Base-by-base conservation (phyloP, 2,888 invertebrate genomes). In the Antitype chi region DNA sequence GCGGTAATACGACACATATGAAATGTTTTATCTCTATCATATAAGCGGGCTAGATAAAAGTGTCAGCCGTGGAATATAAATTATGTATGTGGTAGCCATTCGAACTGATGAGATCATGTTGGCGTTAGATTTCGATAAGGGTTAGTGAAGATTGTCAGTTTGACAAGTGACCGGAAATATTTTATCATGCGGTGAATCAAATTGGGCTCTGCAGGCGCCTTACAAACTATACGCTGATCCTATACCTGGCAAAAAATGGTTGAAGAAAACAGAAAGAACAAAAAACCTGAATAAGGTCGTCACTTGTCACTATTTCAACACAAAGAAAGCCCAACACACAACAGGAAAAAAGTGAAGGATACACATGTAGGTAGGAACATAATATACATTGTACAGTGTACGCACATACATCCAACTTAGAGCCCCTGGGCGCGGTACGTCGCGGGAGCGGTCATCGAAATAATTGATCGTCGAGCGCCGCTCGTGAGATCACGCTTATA, bases 391-490 rank as follows among this genome's bases (percentile, higher is more conserved):
- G 67, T 52, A 68, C 71, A 69, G 63, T 67, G 78, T 60, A 55
- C 70, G 76, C 68, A 76, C 74, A 86, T 86, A 82, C 62, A 82
- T 76, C 66, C 8, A 64, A 53, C 64, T 63, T 55, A 62, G 74
- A 72, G 77, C 60, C 70, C 15, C 66, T 62, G 73, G 69, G 69
- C 66, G 59, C 38, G 70, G 67, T 32, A 74, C 78, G 60, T 23
- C 63, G 76, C 64, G 76, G 25, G 55, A 70, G 47, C 70, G 81
- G 78, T 71, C 87, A 82, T 81, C 82, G 76, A 75, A 82, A 85
- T 89, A 89, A 88, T 88, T 88, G 87, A 85, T 85, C 76, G 79
- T 17, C 67, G 57, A 28, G 80, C 53, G 71, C 76, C 82, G 55
- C 72, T 47, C 66, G 55, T 43, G 68, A 69, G 60, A 72, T 76